A percentile compares a stretch with the other conserved stretches of the same genome.
phyloP scores from a whole-genome alignment of 2,888 invertebrate species.

The Cantharis lateralis region DNA sequence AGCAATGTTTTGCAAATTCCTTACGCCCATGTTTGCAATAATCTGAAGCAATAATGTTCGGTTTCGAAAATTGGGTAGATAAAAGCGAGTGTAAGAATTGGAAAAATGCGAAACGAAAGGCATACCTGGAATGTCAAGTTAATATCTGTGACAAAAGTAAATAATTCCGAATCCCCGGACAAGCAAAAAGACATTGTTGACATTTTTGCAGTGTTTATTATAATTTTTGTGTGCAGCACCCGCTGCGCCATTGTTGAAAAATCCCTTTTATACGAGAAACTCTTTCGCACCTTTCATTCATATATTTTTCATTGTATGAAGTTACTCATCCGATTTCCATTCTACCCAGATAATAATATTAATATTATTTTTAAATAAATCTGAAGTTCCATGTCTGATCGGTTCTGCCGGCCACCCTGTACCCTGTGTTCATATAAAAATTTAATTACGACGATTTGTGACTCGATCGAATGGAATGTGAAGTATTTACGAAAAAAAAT shows the following conservation, averaged over 20 bases:
- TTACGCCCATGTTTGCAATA: background rate
- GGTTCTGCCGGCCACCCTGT: background rate
- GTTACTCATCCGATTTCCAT: conserved; percentile 17
- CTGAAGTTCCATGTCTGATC: background rate
- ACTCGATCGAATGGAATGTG: background rate
- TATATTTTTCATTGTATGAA: conserved; percentile 7
- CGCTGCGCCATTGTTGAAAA: conserved; percentile 22
- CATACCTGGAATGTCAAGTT: conserved; percentile 21
- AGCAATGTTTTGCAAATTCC: background rate
- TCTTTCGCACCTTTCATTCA: conserved; percentile 29
- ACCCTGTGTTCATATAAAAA: background rate
- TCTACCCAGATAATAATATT: conserved; percentile 13
- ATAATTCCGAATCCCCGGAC: conserved; percentile 6
- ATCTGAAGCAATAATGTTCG: background rate
- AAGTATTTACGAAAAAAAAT: background rate
- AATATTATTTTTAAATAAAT: conserved; percentile 3
- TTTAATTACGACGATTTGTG: background rate
- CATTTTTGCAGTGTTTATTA: conserved; percentile 28
- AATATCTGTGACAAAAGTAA: conserved; percentile 26
- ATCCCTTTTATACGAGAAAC: conserved; percentile 17
- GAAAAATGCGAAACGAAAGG: conserved; percentile 11
- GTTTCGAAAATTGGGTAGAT: background rate
- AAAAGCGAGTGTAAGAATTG: background rate
- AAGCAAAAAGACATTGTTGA: conserved; percentile 12
- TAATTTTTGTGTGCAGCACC: conserved; percentile 13